Conservation (phyloP, 2,888 invertebrate genomes). For the Xanthorhoe designata region DNA sequence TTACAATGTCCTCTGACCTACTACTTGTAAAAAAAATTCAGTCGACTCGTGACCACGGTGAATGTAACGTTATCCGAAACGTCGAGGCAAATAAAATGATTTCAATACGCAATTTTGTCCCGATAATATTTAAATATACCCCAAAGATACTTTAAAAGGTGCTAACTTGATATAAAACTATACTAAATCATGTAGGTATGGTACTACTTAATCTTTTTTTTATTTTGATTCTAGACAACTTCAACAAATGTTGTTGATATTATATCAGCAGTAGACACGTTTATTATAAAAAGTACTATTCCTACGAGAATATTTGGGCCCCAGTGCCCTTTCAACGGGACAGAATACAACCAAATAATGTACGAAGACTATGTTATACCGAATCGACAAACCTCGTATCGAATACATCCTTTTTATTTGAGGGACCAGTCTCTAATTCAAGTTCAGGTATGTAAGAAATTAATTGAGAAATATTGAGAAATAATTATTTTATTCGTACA, state of each 20-base stretch:
- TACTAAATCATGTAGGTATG: no score
- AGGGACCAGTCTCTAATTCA: slow-evolving; percentile 62
- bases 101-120: no score
- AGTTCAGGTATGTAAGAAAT: slow-evolving; percentile 57
- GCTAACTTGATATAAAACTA: no score
- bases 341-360: slow-evolving; percentile 65
- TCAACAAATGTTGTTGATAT: slow-evolving; percentile 66
- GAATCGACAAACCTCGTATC: slow-evolving; percentile 77
- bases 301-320: slow-evolving; percentile 72
- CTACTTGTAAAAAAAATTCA: no score
- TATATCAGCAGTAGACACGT: slow-evolving; percentile 62
- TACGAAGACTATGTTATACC: slow-evolving; percentile 87
- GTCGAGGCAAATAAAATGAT: no score
- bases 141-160: no score
- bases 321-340: slow-evolving; percentile 72
- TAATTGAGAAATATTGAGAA: no score
- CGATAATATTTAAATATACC: no score
- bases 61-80: no score
- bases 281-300: slow-evolving; percentile 67
- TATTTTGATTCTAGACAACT: slow-evolving; percentile 57
- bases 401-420: slow-evolving; percentile 80
- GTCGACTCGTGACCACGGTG: no score
- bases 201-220: not conserved
- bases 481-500: no score
- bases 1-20: no score